Base-by-base conservation (phyloP, 2,888 invertebrate species). In the Mythimna lalbum region DNA sequence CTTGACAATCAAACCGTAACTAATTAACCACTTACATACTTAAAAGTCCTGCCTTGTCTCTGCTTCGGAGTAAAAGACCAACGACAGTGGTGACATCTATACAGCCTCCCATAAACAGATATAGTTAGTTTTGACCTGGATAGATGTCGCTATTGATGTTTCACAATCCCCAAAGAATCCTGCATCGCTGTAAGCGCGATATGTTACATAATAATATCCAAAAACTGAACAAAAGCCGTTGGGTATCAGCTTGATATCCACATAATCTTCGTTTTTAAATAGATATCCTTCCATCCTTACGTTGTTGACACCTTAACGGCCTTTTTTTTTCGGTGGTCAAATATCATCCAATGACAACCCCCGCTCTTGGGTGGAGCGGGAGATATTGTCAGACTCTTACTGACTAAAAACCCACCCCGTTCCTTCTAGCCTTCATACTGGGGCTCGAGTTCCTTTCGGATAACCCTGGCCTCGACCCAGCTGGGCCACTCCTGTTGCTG, bases 11-110 rank as follows among this genome's bases (percentile, higher is more conserved):
- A 17, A 17, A 17, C 17, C 43, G 2, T 9, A 39, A 39, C 39
- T 4, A 39, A 10, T 14, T 43, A 43, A 17, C 14, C 5, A 33
- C 33, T 7, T 33, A 47, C 0, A 19, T 9, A 3, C 21, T 31
- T 4, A 36, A 9, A 10, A 50, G 17, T 23, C 23, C 5, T 23
- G 36, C 4, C 21, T 21, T 17, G 10, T 59, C 21, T 1, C 1
- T 36, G n/a, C 31, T 14, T 33, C 12, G 6, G 43, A 14, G 23
- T 9, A 19, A 23, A 33, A 6, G 4, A 39, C 4, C 12, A 73
- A 39, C 10, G 12, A 12, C 2, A 43, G n/a, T 39, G 2, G n/a
- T n/a, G 70, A 23, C 70, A 36, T 74, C 74, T 74, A 17, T 27
- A 2, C 4, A 17, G 12, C 31, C 33, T 23, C 4, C 19, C 23